Percentiles rank a stretch among this genome's conserved stretches.
Conservation (phyloP, 2,888 invertebrate genomes). For the Nomada ruficornis region DNA sequence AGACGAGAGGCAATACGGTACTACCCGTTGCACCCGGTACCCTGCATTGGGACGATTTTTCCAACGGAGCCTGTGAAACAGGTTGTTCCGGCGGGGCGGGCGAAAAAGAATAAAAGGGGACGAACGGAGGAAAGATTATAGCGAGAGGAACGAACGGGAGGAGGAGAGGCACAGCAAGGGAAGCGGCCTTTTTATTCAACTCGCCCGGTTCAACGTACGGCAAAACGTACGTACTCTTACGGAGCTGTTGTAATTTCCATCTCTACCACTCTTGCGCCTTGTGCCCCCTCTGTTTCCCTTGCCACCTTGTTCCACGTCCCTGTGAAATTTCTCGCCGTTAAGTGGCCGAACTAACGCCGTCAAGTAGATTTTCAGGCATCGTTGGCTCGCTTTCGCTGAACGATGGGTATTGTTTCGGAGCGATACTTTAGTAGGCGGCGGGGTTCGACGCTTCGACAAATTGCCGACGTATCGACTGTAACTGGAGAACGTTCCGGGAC, state of each 20-base stretch:
- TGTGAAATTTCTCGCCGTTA: slow-evolving; percentile 36
- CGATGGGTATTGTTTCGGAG: slow-evolving; percentile 19
- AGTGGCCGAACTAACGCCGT: slow-evolving; percentile 41
- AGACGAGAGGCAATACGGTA: slow-evolving; percentile 38
- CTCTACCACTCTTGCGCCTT: neutral
- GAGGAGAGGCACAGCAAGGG: slow-evolving; percentile 38
- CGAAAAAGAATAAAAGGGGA: slow-evolving; percentile 47
- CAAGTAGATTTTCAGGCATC: slow-evolving; percentile 14
- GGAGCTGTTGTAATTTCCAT: slow-evolving; percentile 14
- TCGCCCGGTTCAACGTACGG: slow-evolving; percentile 69
- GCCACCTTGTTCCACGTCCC: neutral
- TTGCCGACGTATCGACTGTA: neutral
- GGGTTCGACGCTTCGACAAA: neutral
- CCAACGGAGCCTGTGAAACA: slow-evolving; percentile 70
- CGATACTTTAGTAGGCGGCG: slow-evolving; percentile 15
- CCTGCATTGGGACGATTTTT: slow-evolving; percentile 66
- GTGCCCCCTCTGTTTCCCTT: neutral
- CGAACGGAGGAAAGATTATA: slow-evolving; percentile 55
- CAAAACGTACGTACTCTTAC: slow-evolving; percentile 53
- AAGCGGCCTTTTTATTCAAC: slow-evolving; percentile 58
- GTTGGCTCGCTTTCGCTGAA: slow-evolving; percentile 8
- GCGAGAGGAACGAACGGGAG: slow-evolving; percentile 47
- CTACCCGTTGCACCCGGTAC: slow-evolving; percentile 50
- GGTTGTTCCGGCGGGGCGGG: slow-evolving; percentile 68
- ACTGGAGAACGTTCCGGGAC: neutral